phyloP scores from a whole-genome alignment of 2,888 invertebrate species.

The Lasioglossum leucozonium region DNA sequence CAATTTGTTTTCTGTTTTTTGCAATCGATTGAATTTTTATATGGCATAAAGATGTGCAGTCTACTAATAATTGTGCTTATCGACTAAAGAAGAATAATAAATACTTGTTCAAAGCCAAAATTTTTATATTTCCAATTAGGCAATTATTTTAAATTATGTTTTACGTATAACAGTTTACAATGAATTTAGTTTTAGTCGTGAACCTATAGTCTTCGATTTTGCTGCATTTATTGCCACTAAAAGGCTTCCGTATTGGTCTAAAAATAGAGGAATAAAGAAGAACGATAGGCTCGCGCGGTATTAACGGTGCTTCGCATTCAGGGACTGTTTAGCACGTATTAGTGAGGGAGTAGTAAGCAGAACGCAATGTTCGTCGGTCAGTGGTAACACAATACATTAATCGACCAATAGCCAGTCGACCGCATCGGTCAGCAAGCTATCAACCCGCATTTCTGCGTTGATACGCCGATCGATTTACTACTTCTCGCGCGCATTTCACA shows the following conservation, averaged over 20 bases:
- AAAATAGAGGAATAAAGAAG: not conserved
- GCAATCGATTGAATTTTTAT: too few species aligned
- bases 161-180: not conserved
- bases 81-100: too few species aligned
- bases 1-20: too few species aligned
- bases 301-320: slow-evolving; percentile 43
- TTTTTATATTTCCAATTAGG: not conserved
- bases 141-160: not conserved
- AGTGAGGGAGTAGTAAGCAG: slow-evolving; percentile 58
- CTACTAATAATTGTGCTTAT: too few species aligned
- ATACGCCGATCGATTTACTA: slow-evolving; percentile 19
- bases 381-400: slow-evolving; percentile 59
- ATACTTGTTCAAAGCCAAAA: not conserved
- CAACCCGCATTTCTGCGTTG: slow-evolving; percentile 32
- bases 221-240: not conserved
- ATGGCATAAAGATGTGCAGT: too few species aligned
- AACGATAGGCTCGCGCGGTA: slow-evolving; percentile 16
- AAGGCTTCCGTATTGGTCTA: not conserved
- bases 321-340: slow-evolving; percentile 46
- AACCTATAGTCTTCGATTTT: not conserved
- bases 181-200: not conserved
- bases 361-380: slow-evolving; percentile 45
- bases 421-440: slow-evolving; percentile 47
- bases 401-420: slow-evolving; percentile 55
- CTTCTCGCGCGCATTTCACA: not conserved